Evolutionary conservation across 35 echinoderm and acorn worm genomes (phyloP).

Genomic region (Heliocidaris erythrogramma): DNA sequence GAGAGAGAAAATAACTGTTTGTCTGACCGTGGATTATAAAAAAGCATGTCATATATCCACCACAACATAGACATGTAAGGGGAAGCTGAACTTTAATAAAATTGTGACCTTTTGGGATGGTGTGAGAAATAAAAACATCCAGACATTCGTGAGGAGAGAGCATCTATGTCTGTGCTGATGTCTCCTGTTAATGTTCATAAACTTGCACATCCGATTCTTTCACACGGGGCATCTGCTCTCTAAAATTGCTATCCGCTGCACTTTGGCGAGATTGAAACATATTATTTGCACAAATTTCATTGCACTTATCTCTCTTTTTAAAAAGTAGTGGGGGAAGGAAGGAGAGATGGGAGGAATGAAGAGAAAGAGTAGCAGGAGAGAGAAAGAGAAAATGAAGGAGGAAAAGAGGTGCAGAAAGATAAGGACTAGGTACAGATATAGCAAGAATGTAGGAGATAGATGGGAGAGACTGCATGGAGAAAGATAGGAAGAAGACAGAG

Average conservation of each 20-base stretch:
- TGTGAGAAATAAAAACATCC: conserved; percentile 1
- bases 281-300: neutral
- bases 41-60: neutral
- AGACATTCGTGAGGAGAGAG: neutral
- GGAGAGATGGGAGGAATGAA: neutral
- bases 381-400: neutral
- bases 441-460: too few relatives aligned
- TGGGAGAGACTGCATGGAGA: too few relatives aligned
- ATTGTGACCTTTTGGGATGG: neutral
- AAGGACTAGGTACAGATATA: too few relatives aligned
- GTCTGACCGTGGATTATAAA: neutral
- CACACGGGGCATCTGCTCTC: neutral
- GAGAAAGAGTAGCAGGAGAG: neutral
- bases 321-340: too few relatives aligned
- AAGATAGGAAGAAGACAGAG: too few relatives aligned
- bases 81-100: neutral
- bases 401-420: too few relatives aligned
- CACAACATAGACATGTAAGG: neutral
- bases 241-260: neutral
- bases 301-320: too few relatives aligned
- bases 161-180: neutral
- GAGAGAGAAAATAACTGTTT: neutral
- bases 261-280: neutral
- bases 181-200: neutral
- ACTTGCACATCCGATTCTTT: neutral